A percentile compares a stretch with the other conserved stretches of the same genome.
Evolutionary conservation across 2,888 invertebrate genomes (phyloP).

Genomic region (Drosophila kokeensis): DNA sequence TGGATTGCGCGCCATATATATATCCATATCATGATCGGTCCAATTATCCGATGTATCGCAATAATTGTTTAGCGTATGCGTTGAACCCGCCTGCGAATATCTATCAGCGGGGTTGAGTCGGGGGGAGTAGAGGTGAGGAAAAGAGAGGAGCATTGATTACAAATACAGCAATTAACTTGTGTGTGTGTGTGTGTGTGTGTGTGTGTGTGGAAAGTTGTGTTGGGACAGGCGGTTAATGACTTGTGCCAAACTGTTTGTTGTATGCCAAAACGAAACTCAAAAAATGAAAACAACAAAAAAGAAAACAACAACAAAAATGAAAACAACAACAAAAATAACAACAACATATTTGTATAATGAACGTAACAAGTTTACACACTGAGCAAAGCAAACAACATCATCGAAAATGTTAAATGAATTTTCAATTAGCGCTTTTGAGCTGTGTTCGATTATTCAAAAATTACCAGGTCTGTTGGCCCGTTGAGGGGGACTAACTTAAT

Average conservation of each 20-base stretch:
- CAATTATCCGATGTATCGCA: conserved; percentile 96
- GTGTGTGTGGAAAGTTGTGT: conserved; percentile 42
- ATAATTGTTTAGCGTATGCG: conserved; percentile 92
- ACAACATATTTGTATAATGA: conserved; percentile 27
- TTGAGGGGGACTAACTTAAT: not conserved
- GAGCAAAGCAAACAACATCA: conserved; percentile 11
- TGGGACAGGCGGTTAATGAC: conserved; percentile 39
- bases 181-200: conserved; percentile 25
- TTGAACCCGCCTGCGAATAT: conserved; percentile 91
- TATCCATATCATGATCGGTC: conserved; percentile 98
- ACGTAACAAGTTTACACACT: conserved; percentile 33
- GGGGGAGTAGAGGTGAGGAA: not conserved
- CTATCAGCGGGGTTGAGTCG: conserved; percentile 55
- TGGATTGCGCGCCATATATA: conserved; percentile 96
- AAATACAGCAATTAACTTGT: conserved; percentile 25
- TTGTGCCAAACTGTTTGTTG: conserved; percentile 39
- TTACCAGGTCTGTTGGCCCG: not conserved
- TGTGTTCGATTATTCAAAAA: conserved; percentile 18
- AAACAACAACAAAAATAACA: not conserved
- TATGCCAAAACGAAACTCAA: conserved; percentile 32
- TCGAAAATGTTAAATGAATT: conserved; percentile 3
- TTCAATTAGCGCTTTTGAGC: conserved; percentile 24
- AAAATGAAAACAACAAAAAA: not conserved
- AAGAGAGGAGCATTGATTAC: conserved; percentile 11
- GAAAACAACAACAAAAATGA: not conserved